Base-by-base conservation (phyloP, 2,113 vertebrate genomes). In the Saguinus imperator region DNA sequence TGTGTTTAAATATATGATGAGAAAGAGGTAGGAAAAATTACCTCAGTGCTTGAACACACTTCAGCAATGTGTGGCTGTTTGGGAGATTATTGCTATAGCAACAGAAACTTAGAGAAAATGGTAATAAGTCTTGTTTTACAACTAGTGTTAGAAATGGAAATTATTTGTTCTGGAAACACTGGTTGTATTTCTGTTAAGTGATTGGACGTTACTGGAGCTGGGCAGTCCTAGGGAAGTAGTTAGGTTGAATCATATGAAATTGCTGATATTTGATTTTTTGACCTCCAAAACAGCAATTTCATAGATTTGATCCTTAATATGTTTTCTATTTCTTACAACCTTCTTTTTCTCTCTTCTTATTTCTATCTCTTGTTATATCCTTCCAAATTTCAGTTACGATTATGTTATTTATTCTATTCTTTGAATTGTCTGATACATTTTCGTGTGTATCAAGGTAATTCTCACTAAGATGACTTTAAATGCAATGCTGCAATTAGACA, bases 151-250 rank as follows among this genome's bases (percentile, higher is more conserved):
- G n/a, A 86, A 94, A 82, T 94, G 90, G 45, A 93, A 96, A 89
- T 89, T 58, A 66, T 72, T 97, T 95, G 48, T 61, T 93, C 52
- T 79, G 89, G 80, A 80, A 95, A 92, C 61, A 12, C n/a, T 75
- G 68, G 23, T 50, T 93, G 5, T 76, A 72, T 93, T 94, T 97
- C 77, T 96, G 12, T 87, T 93, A 84, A 94, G 57, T 81, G 66
- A 66, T 64, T 92, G 43, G 9, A 75, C 66, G 9, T 86, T 94
- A 58, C 27, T 84, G 48, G 48, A 92, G 5, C 35, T 72, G 12
- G n/a, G 45, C 58, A 79, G 50, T 86, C 29, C 32, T 10, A 76
- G 27, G 58, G 14, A 89, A 64, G 68, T 55, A 72, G 48, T 91
- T 84, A 92, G 50, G 14, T 84, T 82, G 79, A 85, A 86, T 57